Percentiles rank a stretch among this genome's conserved stretches.
Conservation (phyloP, 1,140 invertebrate species). For the Nixonia krombeini region DNA sequence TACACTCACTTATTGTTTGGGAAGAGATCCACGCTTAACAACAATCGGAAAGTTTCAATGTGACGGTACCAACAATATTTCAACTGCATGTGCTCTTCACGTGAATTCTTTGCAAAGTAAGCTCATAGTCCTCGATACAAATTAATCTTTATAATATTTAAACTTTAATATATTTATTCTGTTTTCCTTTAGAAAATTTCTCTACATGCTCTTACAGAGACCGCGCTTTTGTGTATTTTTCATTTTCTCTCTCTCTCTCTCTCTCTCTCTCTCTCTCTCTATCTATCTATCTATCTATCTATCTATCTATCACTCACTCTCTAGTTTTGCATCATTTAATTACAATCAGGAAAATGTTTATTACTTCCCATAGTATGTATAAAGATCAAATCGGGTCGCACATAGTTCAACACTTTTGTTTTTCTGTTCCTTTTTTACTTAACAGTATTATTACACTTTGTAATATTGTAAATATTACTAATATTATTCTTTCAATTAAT, state of each 20-base stretch:
- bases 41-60: conserved; percentile 40
- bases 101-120: conserved; percentile 46
- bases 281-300: too few species aligned
- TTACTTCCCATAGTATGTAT: conserved; percentile 39
- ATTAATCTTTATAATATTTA: conserved; percentile 48
- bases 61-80: background rate
- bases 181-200: conserved; percentile 46
- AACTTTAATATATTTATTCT: conserved; percentile 10
- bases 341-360: conserved; percentile 37
- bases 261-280: too few species aligned
- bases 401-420: conserved; percentile 12
- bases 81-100: conserved; percentile 42
- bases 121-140: conserved; percentile 51
- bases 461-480: conserved; percentile 9
- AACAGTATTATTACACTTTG: conserved; percentile 1
- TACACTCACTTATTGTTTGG: background rate
- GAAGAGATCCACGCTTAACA: conserved; percentile 33
- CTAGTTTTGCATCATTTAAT: conserved; percentile 18
- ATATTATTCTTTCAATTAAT: conserved; percentile 1
- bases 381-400: conserved; percentile 40
- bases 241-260: conserved; percentile 1
- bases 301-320: too few species aligned
- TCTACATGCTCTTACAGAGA: conserved; percentile 17
- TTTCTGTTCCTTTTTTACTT: conserved; percentile 17
- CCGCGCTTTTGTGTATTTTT: conserved; percentile 3